phyloP scores from a whole-genome alignment of 2,888 invertebrate species.

The Epinotia brunnichana region DNA sequence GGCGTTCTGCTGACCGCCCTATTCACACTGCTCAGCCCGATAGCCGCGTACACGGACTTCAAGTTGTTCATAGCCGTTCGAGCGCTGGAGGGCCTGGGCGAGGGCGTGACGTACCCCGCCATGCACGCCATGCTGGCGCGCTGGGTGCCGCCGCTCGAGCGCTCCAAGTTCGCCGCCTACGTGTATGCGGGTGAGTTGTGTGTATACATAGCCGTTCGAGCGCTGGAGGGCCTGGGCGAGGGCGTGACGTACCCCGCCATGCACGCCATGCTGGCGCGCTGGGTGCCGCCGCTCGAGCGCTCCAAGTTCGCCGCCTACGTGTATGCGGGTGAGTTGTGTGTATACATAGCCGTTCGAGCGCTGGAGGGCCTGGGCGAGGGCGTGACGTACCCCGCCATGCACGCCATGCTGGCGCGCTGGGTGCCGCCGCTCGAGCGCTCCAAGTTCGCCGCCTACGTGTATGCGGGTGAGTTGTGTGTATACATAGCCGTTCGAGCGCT shows the following conservation, averaged over 20 bases:
- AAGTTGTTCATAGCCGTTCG: constrained; percentile 89
- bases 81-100: constrained; percentile 92
- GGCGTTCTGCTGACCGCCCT: constrained; percentile 92
- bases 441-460: constrained; percentile 93
- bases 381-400: constrained; percentile 77
- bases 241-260: constrained; percentile 97
- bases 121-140: constrained; percentile 96
- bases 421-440: constrained; percentile 96
- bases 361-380: no score
- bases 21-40: constrained; percentile 92
- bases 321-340: constrained; percentile 86
- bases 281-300: constrained; percentile 96
- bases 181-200: constrained; percentile 88
- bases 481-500: no score
- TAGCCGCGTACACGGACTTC: constrained; percentile 88
- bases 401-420: constrained; percentile 96
- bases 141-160: constrained; percentile 96
- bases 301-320: constrained; percentile 94
- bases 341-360: no score
- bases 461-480: constrained; percentile 85
- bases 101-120: constrained; percentile 96
- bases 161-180: constrained; percentile 94
- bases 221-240: constrained; percentile 93
- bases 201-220: constrained; percentile 85
- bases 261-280: constrained; percentile 95